A percentile compares a stretch with the other conserved stretches of the same genome.
Conservation (phyloP, 2,888 invertebrate genomes). For the Helleia helle region DNA sequence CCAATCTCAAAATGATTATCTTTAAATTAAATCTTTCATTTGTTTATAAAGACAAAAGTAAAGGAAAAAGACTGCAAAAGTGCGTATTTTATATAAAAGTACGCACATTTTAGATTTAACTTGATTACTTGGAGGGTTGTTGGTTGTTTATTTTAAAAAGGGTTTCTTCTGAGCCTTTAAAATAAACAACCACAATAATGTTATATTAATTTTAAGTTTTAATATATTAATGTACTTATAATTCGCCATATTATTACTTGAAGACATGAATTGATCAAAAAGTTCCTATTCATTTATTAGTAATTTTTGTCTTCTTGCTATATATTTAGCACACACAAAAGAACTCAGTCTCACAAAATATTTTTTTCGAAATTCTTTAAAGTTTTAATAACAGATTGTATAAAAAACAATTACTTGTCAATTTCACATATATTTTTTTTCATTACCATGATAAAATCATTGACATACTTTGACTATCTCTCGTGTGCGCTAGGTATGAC, state of each 20-base stretch:
- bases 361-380: too few relatives aligned
- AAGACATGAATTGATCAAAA: background rate
- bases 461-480: background rate
- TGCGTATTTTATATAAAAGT: background rate
- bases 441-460: too few relatives aligned
- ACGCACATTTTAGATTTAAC: background rate
- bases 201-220: too few relatives aligned
- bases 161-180: background rate
- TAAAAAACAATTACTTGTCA: too few relatives aligned
- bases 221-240: background rate
- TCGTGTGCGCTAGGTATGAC: background rate
- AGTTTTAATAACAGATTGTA: too few relatives aligned
- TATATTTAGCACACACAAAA: background rate
- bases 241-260: background rate
- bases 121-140: too few relatives aligned
- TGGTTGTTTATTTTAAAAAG: slow-evolving; percentile 12
- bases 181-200: too few relatives aligned
- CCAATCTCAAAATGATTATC: background rate
- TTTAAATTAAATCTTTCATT: too few relatives aligned
- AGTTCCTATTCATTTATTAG: background rate
- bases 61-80: slow-evolving; percentile 53
- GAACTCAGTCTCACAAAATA: too few relatives aligned
- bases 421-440: too few relatives aligned
- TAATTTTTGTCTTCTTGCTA: background rate
- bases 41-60: slow-evolving; percentile 37